These are phyloP conservation scores for Metallyticus violacea DNA, from an alignment of 2,888 invertebrate species.

Conservation along the genomic window DNA sequence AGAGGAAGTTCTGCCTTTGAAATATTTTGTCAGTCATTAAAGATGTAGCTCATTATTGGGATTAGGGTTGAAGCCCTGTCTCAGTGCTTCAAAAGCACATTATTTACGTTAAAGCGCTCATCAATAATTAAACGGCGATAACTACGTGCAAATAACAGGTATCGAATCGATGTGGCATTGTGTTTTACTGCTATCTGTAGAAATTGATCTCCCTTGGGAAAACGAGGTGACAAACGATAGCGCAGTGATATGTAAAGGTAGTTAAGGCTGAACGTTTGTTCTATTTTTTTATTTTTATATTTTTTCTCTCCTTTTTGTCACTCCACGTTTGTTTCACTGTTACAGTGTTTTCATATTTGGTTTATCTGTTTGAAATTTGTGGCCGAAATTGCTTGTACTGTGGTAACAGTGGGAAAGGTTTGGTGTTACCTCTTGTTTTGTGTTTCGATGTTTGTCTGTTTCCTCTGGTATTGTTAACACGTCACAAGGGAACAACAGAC, in stretches of 20 bases:
- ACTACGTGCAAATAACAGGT: not conserved
- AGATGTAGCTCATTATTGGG: no score
- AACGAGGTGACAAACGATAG: not conserved
- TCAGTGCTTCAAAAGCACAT: no score
- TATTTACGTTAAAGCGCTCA: no score
- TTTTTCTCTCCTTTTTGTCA: no score
- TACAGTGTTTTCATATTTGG: not conserved
- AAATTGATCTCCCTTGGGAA: not conserved
- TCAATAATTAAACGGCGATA: not conserved
- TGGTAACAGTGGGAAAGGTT: not conserved
- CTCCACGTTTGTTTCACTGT: no score
- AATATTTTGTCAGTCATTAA: no score
- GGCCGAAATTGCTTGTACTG: not conserved
- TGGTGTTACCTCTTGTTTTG: not conserved
- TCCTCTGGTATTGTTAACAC: not conserved
- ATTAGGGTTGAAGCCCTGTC: no score
- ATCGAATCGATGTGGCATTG: no score
- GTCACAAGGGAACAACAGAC: not conserved
- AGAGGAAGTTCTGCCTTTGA: no score
- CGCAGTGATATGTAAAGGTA: not conserved
- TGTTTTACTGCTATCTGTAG: not conserved
- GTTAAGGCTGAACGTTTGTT: not conserved
- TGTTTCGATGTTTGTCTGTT: not conserved
- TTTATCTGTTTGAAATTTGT: not conserved
- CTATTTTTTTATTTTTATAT: no score